These are phyloP conservation scores for Oreochromis spilurus DNA, from an alignment of 2,113 vertebrate species.

Conservation along the genomic window DNA sequence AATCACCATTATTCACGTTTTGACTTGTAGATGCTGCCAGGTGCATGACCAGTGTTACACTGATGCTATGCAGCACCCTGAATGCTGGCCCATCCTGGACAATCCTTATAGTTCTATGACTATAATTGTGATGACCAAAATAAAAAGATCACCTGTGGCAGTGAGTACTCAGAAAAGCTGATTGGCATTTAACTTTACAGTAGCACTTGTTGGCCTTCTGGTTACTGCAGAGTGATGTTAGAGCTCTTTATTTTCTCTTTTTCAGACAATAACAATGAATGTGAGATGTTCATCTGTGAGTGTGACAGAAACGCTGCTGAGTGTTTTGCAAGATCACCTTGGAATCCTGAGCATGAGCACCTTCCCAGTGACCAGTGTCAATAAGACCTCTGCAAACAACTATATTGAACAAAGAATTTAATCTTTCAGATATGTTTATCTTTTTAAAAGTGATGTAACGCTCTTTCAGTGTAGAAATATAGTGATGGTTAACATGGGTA, in stretches of 20 bases:
- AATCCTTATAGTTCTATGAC: conserved; percentile 79
- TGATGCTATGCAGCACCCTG: conserved; percentile 20
- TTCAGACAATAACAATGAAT: conserved; percentile 71
- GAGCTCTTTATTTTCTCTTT: not conserved
- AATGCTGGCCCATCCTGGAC: conserved; percentile 73
- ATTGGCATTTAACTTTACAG: not conserved
- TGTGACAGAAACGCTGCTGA: conserved; percentile 81
- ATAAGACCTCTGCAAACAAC: not conserved
- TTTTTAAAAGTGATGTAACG: not conserved
- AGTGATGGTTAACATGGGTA: not conserved
- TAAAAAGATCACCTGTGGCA: conserved; percentile 69
- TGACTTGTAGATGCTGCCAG: conserved; percentile 79
- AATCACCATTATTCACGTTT: not conserved
- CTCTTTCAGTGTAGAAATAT: not conserved
- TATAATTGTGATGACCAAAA: conserved; percentile 68
- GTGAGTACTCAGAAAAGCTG: conserved; percentile 60
- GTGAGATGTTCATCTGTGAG: conserved; percentile 82
- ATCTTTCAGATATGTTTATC: not conserved
- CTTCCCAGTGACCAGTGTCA: conserved; percentile 64
- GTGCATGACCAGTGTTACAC: conserved; percentile 77
- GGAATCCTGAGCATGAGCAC: conserved; percentile 41
- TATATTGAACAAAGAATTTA: not conserved
- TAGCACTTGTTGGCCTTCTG: not conserved
- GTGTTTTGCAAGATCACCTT: conserved; percentile 75
- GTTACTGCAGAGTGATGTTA: not conserved